Evolutionary conservation across 2,113 vertebrate genomes (phyloP).

Genomic region (Podocnemis expansa): DNA sequence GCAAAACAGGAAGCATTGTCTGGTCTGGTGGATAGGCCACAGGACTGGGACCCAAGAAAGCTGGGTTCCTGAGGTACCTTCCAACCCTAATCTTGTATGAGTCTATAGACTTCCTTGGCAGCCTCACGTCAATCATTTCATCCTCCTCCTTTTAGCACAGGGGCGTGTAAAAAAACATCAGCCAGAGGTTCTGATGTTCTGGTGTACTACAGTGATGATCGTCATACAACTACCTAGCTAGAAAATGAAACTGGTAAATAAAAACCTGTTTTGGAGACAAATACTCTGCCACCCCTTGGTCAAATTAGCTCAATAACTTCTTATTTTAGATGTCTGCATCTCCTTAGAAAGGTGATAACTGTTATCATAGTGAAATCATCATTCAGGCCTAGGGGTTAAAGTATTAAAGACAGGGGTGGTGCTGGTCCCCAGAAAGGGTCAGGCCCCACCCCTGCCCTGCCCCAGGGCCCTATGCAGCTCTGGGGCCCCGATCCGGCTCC

Average conservation of each 20-base stretch:
- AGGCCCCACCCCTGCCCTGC: not conserved
- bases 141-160: not conserved
- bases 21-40: not conserved
- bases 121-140: not conserved
- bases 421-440: too few relatives aligned
- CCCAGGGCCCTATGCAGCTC: too few relatives aligned
- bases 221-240: not conserved
- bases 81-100: not conserved
- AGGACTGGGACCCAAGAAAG: not conserved
- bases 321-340: slow-evolving; percentile 61
- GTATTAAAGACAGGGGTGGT: slow-evolving; percentile 30
- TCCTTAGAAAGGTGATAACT: slow-evolving; percentile 48
- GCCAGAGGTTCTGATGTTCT: not conserved
- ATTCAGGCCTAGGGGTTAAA: slow-evolving; percentile 60
- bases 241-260: not conserved
- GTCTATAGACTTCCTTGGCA: not conserved
- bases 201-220: slow-evolving; percentile 4
- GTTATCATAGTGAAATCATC: slow-evolving; percentile 49
- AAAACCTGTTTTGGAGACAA: slow-evolving; percentile 14
- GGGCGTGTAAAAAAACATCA: not conserved
- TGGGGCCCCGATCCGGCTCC: too few relatives aligned
- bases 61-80: not conserved
- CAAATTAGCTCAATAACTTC: slow-evolving; percentile 56
- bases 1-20: too few relatives aligned
- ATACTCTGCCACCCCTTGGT: not conserved